phyloP scores from a whole-genome alignment of 1,140 invertebrate species.

The Trichonephila clavata region DNA sequence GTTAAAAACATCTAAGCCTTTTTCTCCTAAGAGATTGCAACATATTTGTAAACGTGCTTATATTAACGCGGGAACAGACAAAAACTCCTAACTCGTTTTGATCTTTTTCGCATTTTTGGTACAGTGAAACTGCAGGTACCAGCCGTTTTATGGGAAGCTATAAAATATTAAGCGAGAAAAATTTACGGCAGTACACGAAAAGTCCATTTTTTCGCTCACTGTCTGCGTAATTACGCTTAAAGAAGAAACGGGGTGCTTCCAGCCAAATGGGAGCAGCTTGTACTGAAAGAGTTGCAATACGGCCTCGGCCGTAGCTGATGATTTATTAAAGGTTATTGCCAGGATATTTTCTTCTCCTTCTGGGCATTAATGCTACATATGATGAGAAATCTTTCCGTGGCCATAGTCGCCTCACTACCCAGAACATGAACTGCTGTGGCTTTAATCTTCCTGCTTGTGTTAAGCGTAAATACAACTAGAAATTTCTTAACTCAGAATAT shows the following conservation, averaged over 20 bases:
- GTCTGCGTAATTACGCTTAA: conserved; percentile 50
- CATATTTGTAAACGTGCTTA: conserved; percentile 38
- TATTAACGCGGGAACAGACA: conserved; percentile 38
- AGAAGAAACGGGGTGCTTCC: conserved; percentile 13
- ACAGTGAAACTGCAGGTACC: not conserved
- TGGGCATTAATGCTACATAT: not conserved
- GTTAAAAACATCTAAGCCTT: not conserved
- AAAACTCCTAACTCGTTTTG: conserved; percentile 11
- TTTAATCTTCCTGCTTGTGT: not conserved
- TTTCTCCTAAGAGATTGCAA: not conserved
- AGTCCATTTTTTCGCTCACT: conserved; percentile 59
- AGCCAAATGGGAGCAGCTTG: conserved; percentile 44
- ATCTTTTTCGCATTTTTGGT: conserved; percentile 31
- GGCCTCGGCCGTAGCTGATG: conserved; percentile 3
- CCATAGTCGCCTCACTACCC: not conserved
- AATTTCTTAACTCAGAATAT: not conserved
- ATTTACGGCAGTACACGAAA: conserved; percentile 63
- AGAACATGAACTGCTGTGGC: not conserved
- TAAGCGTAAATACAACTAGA: not conserved
- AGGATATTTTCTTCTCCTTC: not conserved
- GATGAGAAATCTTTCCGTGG: not conserved
- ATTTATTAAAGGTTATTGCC: conserved; percentile 61
- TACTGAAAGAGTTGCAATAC: conserved; percentile 22
- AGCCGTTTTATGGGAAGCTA: conserved; percentile 57
- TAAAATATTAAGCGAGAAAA: conserved; percentile 74